Conservation (phyloP, 2,113 vertebrate species). For the Hylia prasina region DNA sequence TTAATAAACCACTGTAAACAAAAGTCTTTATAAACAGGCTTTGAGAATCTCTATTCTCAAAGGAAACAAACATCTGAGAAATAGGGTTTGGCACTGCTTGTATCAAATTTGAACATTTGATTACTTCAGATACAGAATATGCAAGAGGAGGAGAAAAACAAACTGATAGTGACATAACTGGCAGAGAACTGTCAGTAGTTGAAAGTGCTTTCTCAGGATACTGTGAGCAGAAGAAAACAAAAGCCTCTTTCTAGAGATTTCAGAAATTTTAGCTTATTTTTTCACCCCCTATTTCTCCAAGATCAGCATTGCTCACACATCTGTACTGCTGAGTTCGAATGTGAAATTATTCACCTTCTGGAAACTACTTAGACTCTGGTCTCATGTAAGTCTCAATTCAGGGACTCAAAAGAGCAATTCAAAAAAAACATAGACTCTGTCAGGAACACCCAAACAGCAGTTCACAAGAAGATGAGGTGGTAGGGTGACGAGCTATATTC, state of each 20-base stretch:
- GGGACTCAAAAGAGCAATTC: background rate
- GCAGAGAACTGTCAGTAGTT: background rate
- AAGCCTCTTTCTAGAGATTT: background rate
- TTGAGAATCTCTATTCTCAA: background rate
- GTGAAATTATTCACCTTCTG: background rate
- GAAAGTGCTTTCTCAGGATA: background rate
- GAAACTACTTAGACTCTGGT: background rate
- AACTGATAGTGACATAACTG: background rate
- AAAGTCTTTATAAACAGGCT: background rate
- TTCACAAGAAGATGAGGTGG: background rate
- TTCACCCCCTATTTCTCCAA: background rate
- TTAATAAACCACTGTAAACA: background rate
- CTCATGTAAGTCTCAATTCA: background rate
- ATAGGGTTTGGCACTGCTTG: background rate
- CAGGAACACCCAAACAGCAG: background rate
- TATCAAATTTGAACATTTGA: background rate
- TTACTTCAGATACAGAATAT: background rate
- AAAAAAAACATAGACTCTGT: background rate
- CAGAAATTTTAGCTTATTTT: background rate
- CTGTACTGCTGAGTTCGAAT: accelerated
- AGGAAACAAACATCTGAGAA: background rate
- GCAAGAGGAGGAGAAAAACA: background rate
- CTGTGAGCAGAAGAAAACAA: background rate
- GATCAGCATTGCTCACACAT: background rate
- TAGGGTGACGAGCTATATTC: background rate